These are phyloP conservation scores for Anguilla pacifica DNA, from an alignment of 2,797 vertebrate species.

Conservation along the genomic window DNA sequence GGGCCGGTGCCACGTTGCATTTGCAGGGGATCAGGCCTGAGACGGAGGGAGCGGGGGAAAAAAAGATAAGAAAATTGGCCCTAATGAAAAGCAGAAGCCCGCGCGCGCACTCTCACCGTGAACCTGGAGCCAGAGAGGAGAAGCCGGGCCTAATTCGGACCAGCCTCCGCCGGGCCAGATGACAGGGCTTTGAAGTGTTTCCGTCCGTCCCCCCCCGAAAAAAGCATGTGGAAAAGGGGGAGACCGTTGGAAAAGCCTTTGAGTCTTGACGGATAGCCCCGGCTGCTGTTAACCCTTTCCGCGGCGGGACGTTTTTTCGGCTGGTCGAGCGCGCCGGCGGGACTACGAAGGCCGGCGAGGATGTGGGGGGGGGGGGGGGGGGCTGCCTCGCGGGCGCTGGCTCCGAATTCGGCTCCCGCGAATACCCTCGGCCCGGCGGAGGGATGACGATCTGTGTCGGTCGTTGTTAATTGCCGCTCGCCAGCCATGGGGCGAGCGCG, in stretches of 20 bases:
- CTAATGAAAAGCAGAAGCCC: conserved; percentile 92
- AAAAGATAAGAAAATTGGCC: conserved; percentile 94
- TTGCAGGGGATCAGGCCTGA: conserved; percentile 83
- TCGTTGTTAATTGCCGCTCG: conserved; percentile 50
- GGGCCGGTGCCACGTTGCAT: conserved; percentile 83
- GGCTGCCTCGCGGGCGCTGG: conserved; percentile 30
- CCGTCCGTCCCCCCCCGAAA: conserved; percentile 25
- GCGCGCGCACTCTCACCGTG: conserved; percentile 79
- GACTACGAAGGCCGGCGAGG: conserved; percentile 37
- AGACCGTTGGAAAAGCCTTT: conserved; percentile 79
- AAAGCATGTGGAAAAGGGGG: too few species aligned
- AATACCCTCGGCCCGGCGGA: conserved; percentile 45
- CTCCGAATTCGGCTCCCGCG: conserved; percentile 34
- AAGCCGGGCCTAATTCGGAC: conserved; percentile 91
- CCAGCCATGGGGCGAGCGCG: conserved; percentile 42
- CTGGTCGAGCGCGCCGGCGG: too few species aligned
- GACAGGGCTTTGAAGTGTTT: conserved; percentile 87
- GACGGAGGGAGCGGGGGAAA: conserved; percentile 72
- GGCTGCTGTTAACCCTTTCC: conserved; percentile 69
- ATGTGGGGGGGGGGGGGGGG: conserved; percentile 45
- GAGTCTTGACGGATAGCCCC: conserved; percentile 64
- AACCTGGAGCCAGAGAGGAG: conserved; percentile 83
- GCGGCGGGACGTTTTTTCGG: conserved; percentile 38
- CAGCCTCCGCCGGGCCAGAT: conserved; percentile 81
- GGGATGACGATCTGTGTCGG: conserved; percentile 28